These are phyloP conservation scores for Tachuris rubrigastra DNA, from an alignment of 2,113 vertebrate genomes.

Conservation along the genomic window DNA sequence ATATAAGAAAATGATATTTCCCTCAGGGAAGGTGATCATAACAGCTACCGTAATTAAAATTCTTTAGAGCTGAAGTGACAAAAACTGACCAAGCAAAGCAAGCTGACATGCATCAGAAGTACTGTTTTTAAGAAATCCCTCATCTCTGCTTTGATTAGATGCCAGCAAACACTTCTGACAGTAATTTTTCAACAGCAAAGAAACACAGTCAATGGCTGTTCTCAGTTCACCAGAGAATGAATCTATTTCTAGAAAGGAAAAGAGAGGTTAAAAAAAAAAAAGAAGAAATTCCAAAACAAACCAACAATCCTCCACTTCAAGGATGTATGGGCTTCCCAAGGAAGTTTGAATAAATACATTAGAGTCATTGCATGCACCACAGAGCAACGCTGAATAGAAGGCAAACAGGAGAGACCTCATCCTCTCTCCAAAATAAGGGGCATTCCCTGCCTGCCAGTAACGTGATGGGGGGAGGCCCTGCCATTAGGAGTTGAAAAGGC, in stretches of 20 bases:
- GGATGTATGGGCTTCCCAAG: neutral
- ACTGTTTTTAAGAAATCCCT: slow-evolving; percentile 34
- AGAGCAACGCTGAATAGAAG: neutral
- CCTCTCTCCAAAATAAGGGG: neutral
- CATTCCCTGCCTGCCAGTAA: neutral
- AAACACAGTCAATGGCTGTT: neutral
- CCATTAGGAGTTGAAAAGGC: neutral
- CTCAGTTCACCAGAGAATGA: neutral
- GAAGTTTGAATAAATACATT: neutral
- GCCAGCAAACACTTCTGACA: slow-evolving; percentile 37
- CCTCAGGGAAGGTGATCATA: slow-evolving; percentile 7
- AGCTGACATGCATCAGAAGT: slow-evolving; percentile 30
- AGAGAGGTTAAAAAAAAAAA: rapidly evolving
- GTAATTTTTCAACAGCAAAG: slow-evolving; percentile 20
- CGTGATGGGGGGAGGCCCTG: neutral
- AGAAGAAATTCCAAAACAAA: neutral
- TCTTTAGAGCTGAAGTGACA: slow-evolving; percentile 44
- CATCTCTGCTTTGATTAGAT: slow-evolving; percentile 44
- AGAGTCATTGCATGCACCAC: neutral
- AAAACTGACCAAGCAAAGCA: slow-evolving; percentile 48
- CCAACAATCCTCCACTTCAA: neutral
- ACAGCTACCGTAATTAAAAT: slow-evolving; percentile 51
- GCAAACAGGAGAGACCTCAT: neutral
- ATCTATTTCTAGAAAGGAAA: slow-evolving; percentile 29
- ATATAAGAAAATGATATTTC: slow-evolving; percentile 17